A percentile compares a stretch with the other conserved stretches of the same genome.
Evolutionary conservation across 1,140 invertebrate genomes (phyloP).

Genomic region (Drosophila kurseongensis): DNA sequence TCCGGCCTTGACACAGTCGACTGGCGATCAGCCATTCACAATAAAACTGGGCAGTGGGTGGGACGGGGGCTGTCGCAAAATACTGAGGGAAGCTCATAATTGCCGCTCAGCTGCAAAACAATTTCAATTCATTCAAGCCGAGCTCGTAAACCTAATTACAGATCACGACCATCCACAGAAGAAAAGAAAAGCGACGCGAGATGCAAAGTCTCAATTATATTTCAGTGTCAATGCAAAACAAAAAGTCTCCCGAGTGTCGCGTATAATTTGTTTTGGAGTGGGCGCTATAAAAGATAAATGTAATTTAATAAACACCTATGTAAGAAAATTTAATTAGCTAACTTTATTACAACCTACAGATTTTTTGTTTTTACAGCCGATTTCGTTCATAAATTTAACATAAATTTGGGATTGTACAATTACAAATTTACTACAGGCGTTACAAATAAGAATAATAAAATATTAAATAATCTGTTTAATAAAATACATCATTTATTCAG

Average conservation of each 20-base stretch:
- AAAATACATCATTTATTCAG: no score
- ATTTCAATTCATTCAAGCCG: slow-evolving; percentile 73
- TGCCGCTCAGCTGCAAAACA: slow-evolving; percentile 59
- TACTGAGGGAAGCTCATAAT: slow-evolving; percentile 39
- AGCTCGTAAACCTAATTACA: slow-evolving; percentile 67
- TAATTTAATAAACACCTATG: not conserved
- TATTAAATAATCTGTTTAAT: no score
- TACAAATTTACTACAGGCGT: no score
- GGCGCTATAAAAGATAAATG: not conserved
- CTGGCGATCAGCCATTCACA: slow-evolving; percentile 42
- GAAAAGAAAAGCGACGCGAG: slow-evolving; percentile 17
- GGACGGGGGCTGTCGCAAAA: slow-evolving; percentile 3
- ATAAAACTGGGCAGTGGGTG: not conserved
- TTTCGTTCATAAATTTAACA: no score
- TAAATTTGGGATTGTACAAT: no score
- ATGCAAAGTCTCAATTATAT: slow-evolving; percentile 44
- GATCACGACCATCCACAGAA: slow-evolving; percentile 28
- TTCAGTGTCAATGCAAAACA: slow-evolving; percentile 66
- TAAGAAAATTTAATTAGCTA: no score
- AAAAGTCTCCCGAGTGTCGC: slow-evolving; percentile 8
- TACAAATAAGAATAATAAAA: no score
- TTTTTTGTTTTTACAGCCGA: not conserved
- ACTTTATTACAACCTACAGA: not conserved
- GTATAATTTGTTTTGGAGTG: not conserved
- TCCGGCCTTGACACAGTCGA: slow-evolving; percentile 71